Evolutionary conservation across 2,888 invertebrate genomes (phyloP).

Genomic region (Philaethria dido): DNA sequence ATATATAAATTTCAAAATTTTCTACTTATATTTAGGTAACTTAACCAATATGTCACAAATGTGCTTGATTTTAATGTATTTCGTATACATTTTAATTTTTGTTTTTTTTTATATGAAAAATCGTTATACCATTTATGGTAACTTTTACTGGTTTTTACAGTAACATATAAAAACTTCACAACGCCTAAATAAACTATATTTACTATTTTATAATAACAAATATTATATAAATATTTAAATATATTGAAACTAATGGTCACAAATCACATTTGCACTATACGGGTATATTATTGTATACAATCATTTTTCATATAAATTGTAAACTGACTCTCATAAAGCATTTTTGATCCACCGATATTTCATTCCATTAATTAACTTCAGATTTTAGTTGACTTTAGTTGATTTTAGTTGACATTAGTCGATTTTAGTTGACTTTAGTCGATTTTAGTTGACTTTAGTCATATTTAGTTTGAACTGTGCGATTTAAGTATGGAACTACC

Average conservation of each 20-base stretch:
- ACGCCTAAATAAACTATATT: neutral
- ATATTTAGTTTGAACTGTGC: constrained; percentile 56
- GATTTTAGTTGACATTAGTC: constrained; percentile 20
- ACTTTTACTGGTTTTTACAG: neutral
- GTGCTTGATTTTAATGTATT: no score
- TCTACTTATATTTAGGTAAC: no score
- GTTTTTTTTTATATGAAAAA: no score
- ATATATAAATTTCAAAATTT: no score
- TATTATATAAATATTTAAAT: neutral
- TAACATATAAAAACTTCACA: neutral
- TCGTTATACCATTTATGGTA: no score
- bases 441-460: constrained; percentile 21
- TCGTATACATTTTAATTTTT: no score
- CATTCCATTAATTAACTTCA: constrained; percentile 52
- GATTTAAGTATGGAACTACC: constrained; percentile 47
- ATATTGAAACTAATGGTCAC: constrained; percentile 7
- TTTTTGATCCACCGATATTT: constrained; percentile 63
- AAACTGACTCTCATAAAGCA: no score
- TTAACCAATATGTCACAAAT: no score
- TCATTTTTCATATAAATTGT: constrained; percentile 37
- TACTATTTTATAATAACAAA: neutral
- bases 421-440: constrained; percentile 43
- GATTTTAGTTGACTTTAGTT: constrained; percentile 31
- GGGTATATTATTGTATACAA: constrained; percentile 5
- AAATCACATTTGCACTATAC: neutral